Conservation (phyloP, 2,797 vertebrate species). For the Tiaroga cobitis region DNA sequence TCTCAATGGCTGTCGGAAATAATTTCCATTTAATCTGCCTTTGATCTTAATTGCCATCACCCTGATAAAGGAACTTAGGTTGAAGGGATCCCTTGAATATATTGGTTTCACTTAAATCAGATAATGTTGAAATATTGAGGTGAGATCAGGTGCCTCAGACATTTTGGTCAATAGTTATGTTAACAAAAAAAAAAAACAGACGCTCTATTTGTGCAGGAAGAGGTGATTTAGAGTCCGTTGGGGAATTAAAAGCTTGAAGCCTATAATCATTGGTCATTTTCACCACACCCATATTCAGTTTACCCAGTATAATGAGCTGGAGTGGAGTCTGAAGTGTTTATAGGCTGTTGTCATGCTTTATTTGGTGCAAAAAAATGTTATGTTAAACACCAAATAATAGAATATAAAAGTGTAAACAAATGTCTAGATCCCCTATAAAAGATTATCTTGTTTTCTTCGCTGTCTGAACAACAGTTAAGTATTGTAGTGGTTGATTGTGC, state of each 20-base stretch:
- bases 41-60: conserved; percentile 64
- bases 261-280: conserved; percentile 47
- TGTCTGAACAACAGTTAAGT: not conserved
- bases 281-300: conserved; percentile 25
- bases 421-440: not conserved
- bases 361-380: conserved; percentile 5
- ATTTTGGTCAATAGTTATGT: not conserved
- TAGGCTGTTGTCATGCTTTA: conserved; percentile 4
- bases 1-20: conserved; percentile 67
- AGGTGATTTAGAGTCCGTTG: conserved; percentile 29
- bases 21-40: conserved; percentile 69
- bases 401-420: not conserved
- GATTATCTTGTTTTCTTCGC: not conserved
- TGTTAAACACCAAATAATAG: not conserved
- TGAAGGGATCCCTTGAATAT: conserved; percentile 39
- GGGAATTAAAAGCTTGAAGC: conserved; percentile 46
- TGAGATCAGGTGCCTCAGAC: not conserved
- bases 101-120: conserved; percentile 11
- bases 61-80: conserved; percentile 60
- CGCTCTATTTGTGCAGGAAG: conserved; percentile 24
- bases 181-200: not conserved
- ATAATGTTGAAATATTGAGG: not conserved
- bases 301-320: not conserved
- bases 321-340: not conserved
- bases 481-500: not conserved